A percentile compares a stretch with the other conserved stretches of the same genome.
These are phyloP conservation scores for Geopemphigus sp. DNA, from an alignment of 1,140 invertebrate genomes.

Conservation along the genomic window DNA sequence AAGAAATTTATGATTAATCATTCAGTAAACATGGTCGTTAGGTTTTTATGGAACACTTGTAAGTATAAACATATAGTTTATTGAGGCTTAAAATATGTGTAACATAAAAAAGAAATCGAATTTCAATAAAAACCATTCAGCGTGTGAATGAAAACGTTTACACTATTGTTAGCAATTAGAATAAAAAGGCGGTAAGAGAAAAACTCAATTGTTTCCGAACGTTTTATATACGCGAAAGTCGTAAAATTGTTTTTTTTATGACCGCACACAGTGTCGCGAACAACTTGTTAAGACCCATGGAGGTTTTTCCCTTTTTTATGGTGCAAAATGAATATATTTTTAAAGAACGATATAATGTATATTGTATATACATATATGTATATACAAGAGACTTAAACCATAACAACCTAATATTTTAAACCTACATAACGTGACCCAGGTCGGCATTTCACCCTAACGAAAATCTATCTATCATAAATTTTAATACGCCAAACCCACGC, in stretches of 20 bases:
- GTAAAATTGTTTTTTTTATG: slow-evolving; percentile 43
- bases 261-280: slow-evolving; percentile 28
- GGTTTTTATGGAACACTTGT: not conserved
- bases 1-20: not conserved
- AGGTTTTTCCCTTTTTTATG: slow-evolving; percentile 12
- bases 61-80: not conserved
- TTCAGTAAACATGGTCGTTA: not conserved
- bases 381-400: not conserved
- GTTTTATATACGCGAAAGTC: slow-evolving; percentile 9
- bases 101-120: slow-evolving; percentile 21
- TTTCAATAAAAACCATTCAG: slow-evolving; percentile 18
- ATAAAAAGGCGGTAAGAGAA: slow-evolving; percentile 21
- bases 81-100: slow-evolving; percentile 8
- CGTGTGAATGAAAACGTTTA: slow-evolving; percentile 40
- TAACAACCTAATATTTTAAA: not conserved
- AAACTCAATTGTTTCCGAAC: slow-evolving; percentile 29
- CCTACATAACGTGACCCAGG: not conserved
- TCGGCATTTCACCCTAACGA: slow-evolving; percentile 4
- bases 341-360: not conserved
- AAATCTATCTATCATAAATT: slow-evolving; percentile 16
- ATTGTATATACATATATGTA: not conserved
- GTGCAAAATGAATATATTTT: slow-evolving; percentile 27
- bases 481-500: not conserved
- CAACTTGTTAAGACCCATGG: slow-evolving; percentile 33
- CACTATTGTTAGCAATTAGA: slow-evolving; percentile 24